Evolutionary conservation across 2,888 invertebrate genomes (phyloP), one percentile per base, ranked within the genome.

Genomic region (Caenorhabditis zanzibari): DNA sequence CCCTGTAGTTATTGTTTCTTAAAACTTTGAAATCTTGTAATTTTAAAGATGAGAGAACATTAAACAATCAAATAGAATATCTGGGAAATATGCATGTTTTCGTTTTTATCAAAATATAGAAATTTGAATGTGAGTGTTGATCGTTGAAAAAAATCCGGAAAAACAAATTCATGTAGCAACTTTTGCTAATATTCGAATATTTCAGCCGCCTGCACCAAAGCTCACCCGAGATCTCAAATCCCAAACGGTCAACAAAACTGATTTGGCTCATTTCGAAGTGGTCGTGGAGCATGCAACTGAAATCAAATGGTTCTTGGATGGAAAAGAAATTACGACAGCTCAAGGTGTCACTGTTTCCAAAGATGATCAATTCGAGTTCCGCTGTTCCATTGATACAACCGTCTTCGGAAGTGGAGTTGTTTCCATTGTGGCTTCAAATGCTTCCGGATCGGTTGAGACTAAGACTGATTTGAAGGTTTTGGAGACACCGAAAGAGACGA

Each of bases 181-280:
- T 22, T 1, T 38, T 61, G 3, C 7, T 0, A 56, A 24, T 24
- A 12, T 22, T 14, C n/a, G 12, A 14, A 12, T 12, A 12, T 77
- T 77, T 63, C 81, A 84, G 84, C 76, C 76, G 22, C 74, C 79
- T 26, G 82, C 83, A 59, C 86, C 87, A 7, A 82, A 76, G 26
- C 69, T 88, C 32, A 86, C 86, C 2, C 82, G 87, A 0, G 86
- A 85, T n/a, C 83, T 89, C 52, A 81, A 81, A 47, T 72, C 82
- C 12, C 86, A 87, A 59, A 86, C 84, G 0, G 86, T 95, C 0
- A 95, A 94, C 75, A 96, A 96, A 88, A 95, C 95, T 0, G 95
- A 95, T 38, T 54, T 88, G 52, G 88, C 88, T n/a, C 88, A 89
- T 77, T 89, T 87, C 64, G 87, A 87, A 64, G 85, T 88, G 12